Evolutionary conservation across 1,140 invertebrate genomes (phyloP).

Genomic region (Paracyclopina nana): DNA sequence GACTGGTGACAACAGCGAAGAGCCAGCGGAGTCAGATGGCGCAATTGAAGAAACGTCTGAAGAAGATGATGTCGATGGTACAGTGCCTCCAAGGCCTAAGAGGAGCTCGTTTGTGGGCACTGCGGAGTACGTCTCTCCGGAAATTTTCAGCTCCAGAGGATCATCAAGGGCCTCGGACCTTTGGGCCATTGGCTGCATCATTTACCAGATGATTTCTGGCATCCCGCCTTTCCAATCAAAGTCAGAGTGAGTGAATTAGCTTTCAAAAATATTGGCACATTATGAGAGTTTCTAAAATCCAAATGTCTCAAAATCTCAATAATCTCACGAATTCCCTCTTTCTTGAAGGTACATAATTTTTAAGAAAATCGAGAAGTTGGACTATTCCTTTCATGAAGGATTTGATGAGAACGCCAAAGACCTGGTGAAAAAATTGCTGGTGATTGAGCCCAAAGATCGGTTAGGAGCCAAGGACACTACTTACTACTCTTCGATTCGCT

Average conservation of each 20-base stretch:
- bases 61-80: background rate
- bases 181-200: constrained; percentile 94
- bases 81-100: constrained; percentile 22
- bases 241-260: too few species aligned
- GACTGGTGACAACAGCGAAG: too few species aligned
- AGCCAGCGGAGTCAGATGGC: too few species aligned
- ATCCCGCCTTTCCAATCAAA: constrained; percentile 68
- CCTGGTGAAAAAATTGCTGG: constrained; percentile 66
- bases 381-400: constrained; percentile 78
- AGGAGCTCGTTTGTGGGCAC: constrained; percentile 93
- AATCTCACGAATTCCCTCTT: constrained; percentile 17
- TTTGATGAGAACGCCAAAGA: constrained; percentile 63
- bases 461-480: constrained; percentile 52
- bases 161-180: constrained; percentile 66
- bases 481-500: constrained; percentile 52
- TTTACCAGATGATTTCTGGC: constrained; percentile 91
- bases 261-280: too few species aligned
- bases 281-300: too few species aligned
- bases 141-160: constrained; percentile 61
- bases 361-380: constrained; percentile 75
- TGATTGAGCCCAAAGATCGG: constrained; percentile 51
- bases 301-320: constrained; percentile 5
- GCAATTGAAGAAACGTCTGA: constrained; percentile 14
- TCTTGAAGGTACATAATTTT: constrained; percentile 65
- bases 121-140: constrained; percentile 94